phyloP scores from a whole-genome alignment of 2,797 vertebrate genomes.

The Pyrocephalus nanus region DNA sequence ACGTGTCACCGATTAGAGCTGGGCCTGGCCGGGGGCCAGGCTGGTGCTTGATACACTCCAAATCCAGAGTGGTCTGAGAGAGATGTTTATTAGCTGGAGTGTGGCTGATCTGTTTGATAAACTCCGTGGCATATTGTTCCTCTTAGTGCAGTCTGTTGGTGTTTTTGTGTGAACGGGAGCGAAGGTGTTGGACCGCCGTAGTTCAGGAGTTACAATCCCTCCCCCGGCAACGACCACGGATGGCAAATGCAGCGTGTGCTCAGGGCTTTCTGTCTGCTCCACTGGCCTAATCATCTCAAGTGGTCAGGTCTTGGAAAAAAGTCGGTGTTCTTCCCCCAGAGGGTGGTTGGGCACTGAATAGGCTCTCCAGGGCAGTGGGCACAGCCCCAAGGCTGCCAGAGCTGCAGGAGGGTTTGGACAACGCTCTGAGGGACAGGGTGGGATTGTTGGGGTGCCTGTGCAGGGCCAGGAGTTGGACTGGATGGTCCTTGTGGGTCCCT shows the following conservation, averaged over 20 bases:
- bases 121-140: not conserved
- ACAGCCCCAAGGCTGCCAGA: not conserved
- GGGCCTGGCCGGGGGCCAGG: not conserved
- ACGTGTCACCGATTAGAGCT: not conserved
- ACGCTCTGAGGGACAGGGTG: rapidly evolving
- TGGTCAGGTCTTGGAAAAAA: not conserved
- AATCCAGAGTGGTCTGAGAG: not conserved
- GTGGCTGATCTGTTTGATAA: not conserved
- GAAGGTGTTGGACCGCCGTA: not conserved
- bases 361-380: not conserved
- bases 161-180: not conserved
- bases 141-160: not conserved
- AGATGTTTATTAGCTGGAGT: not conserved
- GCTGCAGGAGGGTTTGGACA: not conserved
- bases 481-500: not conserved
- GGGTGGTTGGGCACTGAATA: not conserved
- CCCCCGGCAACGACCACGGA: not conserved
- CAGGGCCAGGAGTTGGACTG: not conserved
- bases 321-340: not conserved
- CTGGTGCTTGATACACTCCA: not conserved
- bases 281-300: not conserved
- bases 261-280: not conserved
- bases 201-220: not conserved
- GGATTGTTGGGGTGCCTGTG: not conserved
- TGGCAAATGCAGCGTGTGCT: not conserved